Evolutionary conservation across 2,797 vertebrate genomes (phyloP), one percentile per base, ranked within the genome.

Genomic region (Clarias platycephalus): DNA sequence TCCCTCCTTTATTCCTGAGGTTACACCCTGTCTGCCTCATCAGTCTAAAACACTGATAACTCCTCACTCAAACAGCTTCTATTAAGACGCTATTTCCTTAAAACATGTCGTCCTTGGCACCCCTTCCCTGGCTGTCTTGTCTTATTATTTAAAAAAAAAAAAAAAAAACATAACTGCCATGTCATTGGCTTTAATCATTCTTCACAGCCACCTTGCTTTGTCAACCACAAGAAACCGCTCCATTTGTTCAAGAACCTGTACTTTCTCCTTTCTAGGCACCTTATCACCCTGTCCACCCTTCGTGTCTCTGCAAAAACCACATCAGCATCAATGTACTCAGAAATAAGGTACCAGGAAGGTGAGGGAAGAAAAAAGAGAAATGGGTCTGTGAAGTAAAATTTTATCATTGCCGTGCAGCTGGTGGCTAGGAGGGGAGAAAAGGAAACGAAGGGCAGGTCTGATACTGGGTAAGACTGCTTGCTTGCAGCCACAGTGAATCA

Each of bases 1-100:
- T 95, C 94, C 95, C 89, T 89, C 93, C 93, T 94, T 94, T 94
- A 93, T 95, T 93, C 91, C 89, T 89, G 90, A 92, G 92, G 92
- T 93, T 93, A 91, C 93, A 93, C 93, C 91, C 86, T 81, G 86
- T 91, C 89, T 88, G 87, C 91, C 91, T 88, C 88, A 78, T 75
- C 85, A 84, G 88, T 91, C 93, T 91, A 87, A 91, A 74, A 91
- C 90, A 89, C 92, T 94, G 95, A 95, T 95, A 94, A 95, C 90
- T 92, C 89, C 86, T 91, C 92, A 85, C 91, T 90, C 84, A 87
- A 91, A 91, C 92, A 31, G 66, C 85, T 79, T 63, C 31, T 75
- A 80, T 86, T 86, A 80, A 71, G 82, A 68, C 44, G n/a, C 76
- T 64, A 64, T 74, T 86, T 83, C 70, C 68, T 64, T 34, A 22